Conservation (phyloP, 2,888 invertebrate species). For the Notocelia uddmanniana region DNA sequence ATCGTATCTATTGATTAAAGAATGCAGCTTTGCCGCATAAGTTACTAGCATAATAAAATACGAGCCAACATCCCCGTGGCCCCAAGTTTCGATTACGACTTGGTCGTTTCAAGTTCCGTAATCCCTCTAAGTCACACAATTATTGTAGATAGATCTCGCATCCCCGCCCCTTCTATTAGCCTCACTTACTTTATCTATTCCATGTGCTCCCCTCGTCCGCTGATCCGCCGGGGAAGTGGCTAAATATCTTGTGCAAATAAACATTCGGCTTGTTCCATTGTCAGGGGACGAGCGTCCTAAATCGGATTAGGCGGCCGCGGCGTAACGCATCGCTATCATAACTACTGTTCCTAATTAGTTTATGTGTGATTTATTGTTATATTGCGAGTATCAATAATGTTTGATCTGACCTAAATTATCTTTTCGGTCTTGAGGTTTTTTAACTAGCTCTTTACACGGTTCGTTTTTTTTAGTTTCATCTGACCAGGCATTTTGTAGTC, state of each 20-base stretch:
- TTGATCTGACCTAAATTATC: background rate
- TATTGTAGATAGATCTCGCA: conserved; percentile 67
- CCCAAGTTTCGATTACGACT: conserved; percentile 39
- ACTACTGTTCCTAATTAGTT: conserved; percentile 69
- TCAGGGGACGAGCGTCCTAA: conserved; percentile 72
- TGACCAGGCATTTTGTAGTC: no score
- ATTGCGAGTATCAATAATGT: conserved; percentile 7
- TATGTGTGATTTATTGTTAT: conserved; percentile 49
- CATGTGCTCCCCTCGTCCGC: conserved; percentile 70
- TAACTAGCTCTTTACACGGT: background rate
- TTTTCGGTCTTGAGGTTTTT: background rate
- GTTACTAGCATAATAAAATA: conserved; percentile 27
- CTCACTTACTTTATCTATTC: conserved; percentile 70
- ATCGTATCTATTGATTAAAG: background rate
- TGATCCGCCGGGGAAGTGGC: conserved; percentile 84
- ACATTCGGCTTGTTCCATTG: conserved; percentile 80
- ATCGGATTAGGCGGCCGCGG: conserved; percentile 75
- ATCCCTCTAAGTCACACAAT: conserved; percentile 77
- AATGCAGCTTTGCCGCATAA: conserved; percentile 7
- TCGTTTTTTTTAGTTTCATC: no score
- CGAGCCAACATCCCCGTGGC: conserved; percentile 23
- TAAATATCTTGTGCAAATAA: conserved; percentile 86
- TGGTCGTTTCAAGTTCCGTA: conserved; percentile 54
- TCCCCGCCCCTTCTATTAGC: conserved; percentile 81
- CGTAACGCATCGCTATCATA: conserved; percentile 71